Evolutionary conservation across 2,888 invertebrate genomes (phyloP).

Genomic region (Lepetodrilus schrolli): DNA sequence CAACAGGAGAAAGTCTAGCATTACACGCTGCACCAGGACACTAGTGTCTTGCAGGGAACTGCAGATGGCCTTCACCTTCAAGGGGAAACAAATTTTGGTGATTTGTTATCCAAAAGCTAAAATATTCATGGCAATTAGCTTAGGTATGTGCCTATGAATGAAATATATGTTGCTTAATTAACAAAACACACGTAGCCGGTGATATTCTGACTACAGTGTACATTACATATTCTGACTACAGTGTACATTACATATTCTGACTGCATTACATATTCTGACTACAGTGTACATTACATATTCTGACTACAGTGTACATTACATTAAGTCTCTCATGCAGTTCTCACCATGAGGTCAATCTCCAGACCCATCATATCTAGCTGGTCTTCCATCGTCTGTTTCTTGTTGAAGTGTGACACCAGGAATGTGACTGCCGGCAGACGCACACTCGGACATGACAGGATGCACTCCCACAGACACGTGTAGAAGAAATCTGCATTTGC

Average conservation of each 20-base stretch:
- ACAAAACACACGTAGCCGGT: no score
- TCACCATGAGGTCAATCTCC: conserved; percentile 87
- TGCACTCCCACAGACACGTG: conserved; percentile 90
- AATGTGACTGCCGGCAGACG: conserved; percentile 88
- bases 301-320: no score
- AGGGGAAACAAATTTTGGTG: not conserved
- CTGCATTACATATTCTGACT: no score
- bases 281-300: no score
- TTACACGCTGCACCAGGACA: conserved; percentile 88
- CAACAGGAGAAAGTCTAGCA: conserved; percentile 86
- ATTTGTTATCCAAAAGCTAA: no score
- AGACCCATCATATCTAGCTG: conserved; percentile 89
- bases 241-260: no score
- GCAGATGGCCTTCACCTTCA: conserved; percentile 84
- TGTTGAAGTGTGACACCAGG: conserved; percentile 86
- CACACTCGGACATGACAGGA: conserved; percentile 86
- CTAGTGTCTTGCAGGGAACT: conserved; percentile 86
- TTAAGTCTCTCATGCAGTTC: no score
- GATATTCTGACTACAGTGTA: no score
- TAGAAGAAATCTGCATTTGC: conserved; percentile 88
- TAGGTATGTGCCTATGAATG: no score
- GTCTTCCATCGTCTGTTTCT: conserved; percentile 85
- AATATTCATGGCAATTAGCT: no score
- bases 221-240: no score
- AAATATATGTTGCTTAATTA: no score